Percentiles rank a stretch among this genome's conserved stretches.
phyloP scores from a whole-genome alignment of 1,140 invertebrate species.

The Fopius arisanus region DNA sequence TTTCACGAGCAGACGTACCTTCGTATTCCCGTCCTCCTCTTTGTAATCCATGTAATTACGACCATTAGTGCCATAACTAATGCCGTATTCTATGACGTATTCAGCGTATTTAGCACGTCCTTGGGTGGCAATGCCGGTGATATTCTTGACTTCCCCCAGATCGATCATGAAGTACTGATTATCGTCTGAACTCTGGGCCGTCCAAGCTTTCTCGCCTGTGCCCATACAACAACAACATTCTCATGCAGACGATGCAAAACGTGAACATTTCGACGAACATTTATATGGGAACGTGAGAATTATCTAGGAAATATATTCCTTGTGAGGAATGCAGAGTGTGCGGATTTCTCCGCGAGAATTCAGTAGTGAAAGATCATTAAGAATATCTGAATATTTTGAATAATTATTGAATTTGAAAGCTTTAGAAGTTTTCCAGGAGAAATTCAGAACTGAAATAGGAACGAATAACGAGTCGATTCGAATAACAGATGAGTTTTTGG shows the following conservation, averaged over 20 bases:
- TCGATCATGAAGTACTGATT: constrained; percentile 91
- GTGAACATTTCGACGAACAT: not conserved
- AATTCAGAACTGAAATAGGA: too few relatives aligned
- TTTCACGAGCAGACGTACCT: constrained; percentile 68
- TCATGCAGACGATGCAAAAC: constrained; percentile 60
- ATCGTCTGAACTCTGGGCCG: constrained; percentile 88
- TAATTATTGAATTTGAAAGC: too few relatives aligned
- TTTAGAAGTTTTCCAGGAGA: too few relatives aligned
- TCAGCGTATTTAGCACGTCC: constrained; percentile 88
- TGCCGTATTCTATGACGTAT: constrained; percentile 90
- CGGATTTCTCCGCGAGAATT: too few relatives aligned
- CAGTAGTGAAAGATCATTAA: too few relatives aligned
- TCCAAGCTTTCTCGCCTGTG: constrained; percentile 91
- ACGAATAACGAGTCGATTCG: too few relatives aligned
- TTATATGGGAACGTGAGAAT: too few relatives aligned
- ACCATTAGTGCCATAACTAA: constrained; percentile 91
- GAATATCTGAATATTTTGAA: too few relatives aligned
- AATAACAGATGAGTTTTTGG: too few relatives aligned
- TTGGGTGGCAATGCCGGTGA: constrained; percentile 88
- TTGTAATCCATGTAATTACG: constrained; percentile 88
- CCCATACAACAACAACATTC: constrained; percentile 55
- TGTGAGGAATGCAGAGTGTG: too few relatives aligned
- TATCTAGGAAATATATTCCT: too few relatives aligned
- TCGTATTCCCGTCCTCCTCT: constrained; percentile 83
- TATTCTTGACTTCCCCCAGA: constrained; percentile 84